A percentile compares a stretch with the other conserved stretches of the same genome.
Evolutionary conservation across 2,797 vertebrate species (phyloP).

Genomic region (Falco berigora): DNA sequence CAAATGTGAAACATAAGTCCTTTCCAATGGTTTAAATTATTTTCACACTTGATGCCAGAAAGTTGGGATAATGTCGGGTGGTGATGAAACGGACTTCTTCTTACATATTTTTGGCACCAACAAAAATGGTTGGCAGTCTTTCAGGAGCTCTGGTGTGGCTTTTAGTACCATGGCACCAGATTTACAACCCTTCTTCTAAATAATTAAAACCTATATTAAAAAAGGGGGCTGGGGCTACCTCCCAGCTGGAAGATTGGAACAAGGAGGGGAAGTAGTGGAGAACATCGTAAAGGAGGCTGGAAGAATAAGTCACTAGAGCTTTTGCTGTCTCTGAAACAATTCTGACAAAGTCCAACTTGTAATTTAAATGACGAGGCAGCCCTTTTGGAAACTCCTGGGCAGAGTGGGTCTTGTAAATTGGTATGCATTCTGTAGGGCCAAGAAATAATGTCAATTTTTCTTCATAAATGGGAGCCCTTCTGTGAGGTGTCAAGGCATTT

Average conservation of each 20-base stretch:
- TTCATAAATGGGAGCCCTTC: background rate
- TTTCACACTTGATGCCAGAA: constrained; percentile 46
- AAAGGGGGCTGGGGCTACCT: constrained; percentile 14
- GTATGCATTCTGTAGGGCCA: background rate
- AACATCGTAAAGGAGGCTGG: background rate
- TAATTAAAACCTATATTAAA: constrained; percentile 58
- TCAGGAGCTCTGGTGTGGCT: constrained; percentile 30
- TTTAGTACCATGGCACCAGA: constrained; percentile 44
- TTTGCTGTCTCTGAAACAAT: background rate
- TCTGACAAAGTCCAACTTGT: background rate
- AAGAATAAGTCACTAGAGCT: background rate
- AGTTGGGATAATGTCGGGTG: constrained; percentile 20
- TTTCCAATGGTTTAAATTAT: constrained; percentile 28
- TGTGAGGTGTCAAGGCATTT: background rate
- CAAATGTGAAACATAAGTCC: constrained; percentile 15
- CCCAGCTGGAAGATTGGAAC: constrained; percentile 38
- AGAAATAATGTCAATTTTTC: background rate
- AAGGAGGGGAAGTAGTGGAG: background rate
- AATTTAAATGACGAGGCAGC: background rate
- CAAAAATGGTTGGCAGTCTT: background rate
- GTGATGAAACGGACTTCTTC: constrained; percentile 33
- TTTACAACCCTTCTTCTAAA: constrained; percentile 44
- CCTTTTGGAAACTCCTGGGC: background rate
- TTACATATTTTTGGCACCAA: constrained; percentile 29
- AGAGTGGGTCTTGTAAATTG: background rate